A percentile compares a stretch with the other conserved stretches of the same genome.
These are phyloP conservation scores for Apis florea DNA, from an alignment of 1,140 invertebrate genomes.

Conservation along the genomic window DNA sequence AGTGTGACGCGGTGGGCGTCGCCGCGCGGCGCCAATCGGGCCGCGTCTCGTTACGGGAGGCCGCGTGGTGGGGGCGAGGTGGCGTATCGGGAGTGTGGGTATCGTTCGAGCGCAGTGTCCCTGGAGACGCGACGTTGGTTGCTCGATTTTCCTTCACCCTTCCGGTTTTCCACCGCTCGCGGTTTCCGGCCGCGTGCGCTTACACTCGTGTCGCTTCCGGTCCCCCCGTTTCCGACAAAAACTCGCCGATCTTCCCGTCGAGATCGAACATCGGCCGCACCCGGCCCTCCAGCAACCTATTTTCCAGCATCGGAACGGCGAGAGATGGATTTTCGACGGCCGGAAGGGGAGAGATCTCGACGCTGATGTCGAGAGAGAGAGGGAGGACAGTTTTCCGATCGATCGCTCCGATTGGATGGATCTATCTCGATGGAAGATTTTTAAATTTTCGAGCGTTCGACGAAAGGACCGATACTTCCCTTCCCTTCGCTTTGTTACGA, in stretches of 20 bases:
- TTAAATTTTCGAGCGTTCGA: too few species aligned
- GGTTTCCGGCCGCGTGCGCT: conserved; percentile 34
- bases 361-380: too few species aligned
- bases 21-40: conserved; percentile 19
- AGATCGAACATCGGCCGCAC: too few species aligned
- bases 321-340: too few species aligned
- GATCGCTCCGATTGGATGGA: too few species aligned
- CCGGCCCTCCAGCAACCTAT: background rate
- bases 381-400: too few species aligned
- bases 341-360: too few species aligned
- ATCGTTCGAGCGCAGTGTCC: conserved; percentile 59
- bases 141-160: conserved; percentile 44
- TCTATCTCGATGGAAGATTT: too few species aligned
- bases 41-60: too few species aligned
- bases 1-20: background rate
- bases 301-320: background rate
- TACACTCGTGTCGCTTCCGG: conserved; percentile 2
- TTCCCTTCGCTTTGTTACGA: too few species aligned
- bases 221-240: background rate
- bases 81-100: conserved; percentile 62
- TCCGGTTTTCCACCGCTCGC: conserved; percentile 20
- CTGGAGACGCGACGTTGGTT: conserved; percentile 60
- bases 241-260: background rate
- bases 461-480: too few species aligned
- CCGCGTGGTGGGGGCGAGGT: conserved; percentile 24